A percentile compares a stretch with the other conserved stretches of the same genome.
Evolutionary conservation across 2,797 vertebrate genomes (phyloP).

Genomic region (Jordanella pulchra): DNA sequence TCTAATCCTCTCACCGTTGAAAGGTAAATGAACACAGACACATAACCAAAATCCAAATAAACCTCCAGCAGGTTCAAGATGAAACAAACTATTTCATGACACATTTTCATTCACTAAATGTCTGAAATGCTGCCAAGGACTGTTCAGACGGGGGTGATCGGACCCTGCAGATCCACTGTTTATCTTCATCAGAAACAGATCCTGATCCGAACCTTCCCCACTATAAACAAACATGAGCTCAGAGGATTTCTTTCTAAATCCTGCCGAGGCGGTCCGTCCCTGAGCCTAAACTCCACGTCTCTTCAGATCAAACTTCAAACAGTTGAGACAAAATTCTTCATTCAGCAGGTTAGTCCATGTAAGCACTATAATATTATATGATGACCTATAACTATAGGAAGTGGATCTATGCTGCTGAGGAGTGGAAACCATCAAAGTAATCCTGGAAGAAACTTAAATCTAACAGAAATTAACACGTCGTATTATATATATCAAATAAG

Average conservation of each 20-base stretch:
- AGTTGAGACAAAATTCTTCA: too few relatives aligned
- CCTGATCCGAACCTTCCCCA: constrained; percentile 20
- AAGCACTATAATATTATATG: constrained; percentile 18
- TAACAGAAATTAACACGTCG: too few relatives aligned
- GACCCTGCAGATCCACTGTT: constrained; percentile 19
- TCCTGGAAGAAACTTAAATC: constrained; percentile 14
- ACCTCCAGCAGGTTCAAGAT: too few relatives aligned
- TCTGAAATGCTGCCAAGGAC: constrained; percentile 1
- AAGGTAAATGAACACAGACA: too few relatives aligned
- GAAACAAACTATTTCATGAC: too few relatives aligned
- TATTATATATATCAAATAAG: too few relatives aligned
- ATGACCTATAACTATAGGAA: constrained; percentile 28
- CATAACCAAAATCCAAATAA: too few relatives aligned
- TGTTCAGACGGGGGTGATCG: constrained; percentile 20
- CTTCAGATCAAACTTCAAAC: constrained; percentile 38
- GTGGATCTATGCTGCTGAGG: constrained; percentile 14
- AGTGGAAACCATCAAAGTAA: constrained; percentile 21
- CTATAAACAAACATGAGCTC: constrained; percentile 49
- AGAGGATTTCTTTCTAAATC: constrained; percentile 35
- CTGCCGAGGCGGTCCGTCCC: constrained; percentile 28
- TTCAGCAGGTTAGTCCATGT: constrained; percentile 8
- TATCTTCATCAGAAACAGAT: constrained; percentile 18
- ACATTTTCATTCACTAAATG: too few relatives aligned
- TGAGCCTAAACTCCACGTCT: constrained; percentile 28
- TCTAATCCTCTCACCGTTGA: background rate